Evolutionary conservation across 2,113 vertebrate species (phyloP), one percentile per base, ranked within the genome.

Genomic region (Sciurus niger): DNA sequence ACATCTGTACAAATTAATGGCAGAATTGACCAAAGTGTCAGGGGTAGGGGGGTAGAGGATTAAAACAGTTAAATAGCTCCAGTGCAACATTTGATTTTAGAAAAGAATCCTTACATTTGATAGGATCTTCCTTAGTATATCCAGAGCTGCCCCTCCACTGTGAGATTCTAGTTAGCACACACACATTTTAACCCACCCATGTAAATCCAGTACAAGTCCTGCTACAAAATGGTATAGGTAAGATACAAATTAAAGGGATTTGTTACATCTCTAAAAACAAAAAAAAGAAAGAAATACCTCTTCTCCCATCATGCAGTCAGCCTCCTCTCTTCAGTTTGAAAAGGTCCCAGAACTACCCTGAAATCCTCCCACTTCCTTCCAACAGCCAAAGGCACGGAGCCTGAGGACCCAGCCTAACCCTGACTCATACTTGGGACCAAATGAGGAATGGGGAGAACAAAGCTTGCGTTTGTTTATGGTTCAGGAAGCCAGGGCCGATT

Each of bases 251-350:
- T 90, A 84, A 96, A 48, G 95, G 63, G 77, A 96, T 96, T 58
- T 90, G 94, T 87, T 68, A 77, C 40, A 97, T 67, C 80, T 93
- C 94, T 90, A 87, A 95, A 94, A 95, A 98, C 74, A 89, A 88
- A 65, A 25, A 77, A 98, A 88, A 65, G 20, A 83, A 77, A 98
- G 89, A 98, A 98, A 98, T 99, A 99, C 99, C 99, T 99, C 98
- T 97, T 99, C 98, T 99, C 97, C 99, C 99, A 99, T 99, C 97
- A 98, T 98, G 98, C 98, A 98, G 98, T 90, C 98, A 98, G 95
- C 96, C 98, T 98, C 96, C 93, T 98, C 97, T 97, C 98, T 98
- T 97, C 98, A 98, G 98, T 98, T 97, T 98, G 93, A 16, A 98
- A 98, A 98, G 84, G 93, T 98, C 98, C 98, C 98, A 98, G 96